Evolutionary conservation across 1,140 invertebrate species (phyloP).

Genomic region (Drosophila auraria): DNA sequence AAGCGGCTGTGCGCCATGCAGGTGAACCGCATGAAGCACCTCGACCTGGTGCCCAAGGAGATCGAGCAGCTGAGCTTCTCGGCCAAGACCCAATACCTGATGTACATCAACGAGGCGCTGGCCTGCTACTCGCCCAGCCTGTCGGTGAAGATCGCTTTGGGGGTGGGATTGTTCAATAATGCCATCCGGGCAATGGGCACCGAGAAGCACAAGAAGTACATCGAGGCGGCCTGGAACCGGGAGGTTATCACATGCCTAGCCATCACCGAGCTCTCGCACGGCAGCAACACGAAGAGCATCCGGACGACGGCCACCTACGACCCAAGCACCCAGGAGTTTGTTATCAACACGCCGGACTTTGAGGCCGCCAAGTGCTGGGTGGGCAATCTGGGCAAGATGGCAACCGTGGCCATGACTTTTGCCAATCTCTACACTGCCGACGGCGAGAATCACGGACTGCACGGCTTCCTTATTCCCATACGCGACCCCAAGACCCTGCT

Average conservation of each 20-base stretch:
- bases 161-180: conserved; percentile 89
- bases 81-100: conserved; percentile 89
- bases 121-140: conserved; percentile 88
- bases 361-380: conserved; percentile 98
- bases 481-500: conserved; percentile 91
- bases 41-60: conserved; percentile 87
- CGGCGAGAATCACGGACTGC: conserved; percentile 93
- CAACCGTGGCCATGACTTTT: conserved; percentile 94
- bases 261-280: conserved; percentile 96
- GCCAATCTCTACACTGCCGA: conserved; percentile 93
- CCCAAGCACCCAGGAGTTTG: conserved; percentile 90
- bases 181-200: conserved; percentile 91
- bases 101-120: conserved; percentile 90
- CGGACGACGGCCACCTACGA: conserved; percentile 96
- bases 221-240: conserved; percentile 89
- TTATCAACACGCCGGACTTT: conserved; percentile 96
- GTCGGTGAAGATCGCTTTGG: conserved; percentile 89
- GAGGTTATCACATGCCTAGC: conserved; percentile 93
- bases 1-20: conserved; percentile 88
- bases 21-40: conserved; percentile 87
- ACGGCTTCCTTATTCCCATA: conserved; percentile 93
- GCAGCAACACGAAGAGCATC: conserved; percentile 96
- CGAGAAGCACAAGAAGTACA: conserved; percentile 90
- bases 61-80: conserved; percentile 88
- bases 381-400: conserved; percentile 95